Evolutionary conservation across 2,888 invertebrate genomes (phyloP).

Genomic region (Sceliomorpha sp.): DNA sequence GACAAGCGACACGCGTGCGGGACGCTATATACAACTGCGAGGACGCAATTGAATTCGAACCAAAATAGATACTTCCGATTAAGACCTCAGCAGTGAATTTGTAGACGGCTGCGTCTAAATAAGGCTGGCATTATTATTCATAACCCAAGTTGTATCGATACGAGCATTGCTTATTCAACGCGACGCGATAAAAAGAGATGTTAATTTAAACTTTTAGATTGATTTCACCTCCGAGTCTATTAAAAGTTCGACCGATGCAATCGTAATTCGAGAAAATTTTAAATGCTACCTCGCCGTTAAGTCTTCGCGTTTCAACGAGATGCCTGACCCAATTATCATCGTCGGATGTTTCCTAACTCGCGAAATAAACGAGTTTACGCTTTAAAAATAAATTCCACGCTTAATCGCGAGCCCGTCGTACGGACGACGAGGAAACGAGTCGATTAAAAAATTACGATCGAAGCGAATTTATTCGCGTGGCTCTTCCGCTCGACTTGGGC

Average conservation of each 20-base stretch:
- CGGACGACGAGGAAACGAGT: no score
- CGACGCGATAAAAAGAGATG: constrained; percentile 27
- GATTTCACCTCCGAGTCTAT: constrained; percentile 50
- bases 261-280: constrained; percentile 44
- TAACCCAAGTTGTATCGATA: constrained; percentile 40
- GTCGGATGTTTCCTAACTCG: constrained; percentile 12
- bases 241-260: constrained; percentile 52
- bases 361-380: constrained; percentile 21
- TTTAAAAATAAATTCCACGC: constrained; percentile 16
- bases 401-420: constrained; percentile 20
- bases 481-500: no score
- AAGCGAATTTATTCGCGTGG: no score
- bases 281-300: constrained; percentile 38
- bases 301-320: constrained; percentile 14
- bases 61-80: constrained; percentile 2
- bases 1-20: no score
- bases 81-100: neutral
- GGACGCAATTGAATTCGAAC: no score
- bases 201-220: constrained; percentile 56
- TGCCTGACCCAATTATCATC: constrained; percentile 20
- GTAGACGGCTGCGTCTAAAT: neutral
- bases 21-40: no score
- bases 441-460: no score
- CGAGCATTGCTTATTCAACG: constrained; percentile 27
- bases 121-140: constrained; percentile 25